Evolutionary conservation across 2,797 vertebrate species (phyloP).

Genomic region (Falco novaeseelandiae): DNA sequence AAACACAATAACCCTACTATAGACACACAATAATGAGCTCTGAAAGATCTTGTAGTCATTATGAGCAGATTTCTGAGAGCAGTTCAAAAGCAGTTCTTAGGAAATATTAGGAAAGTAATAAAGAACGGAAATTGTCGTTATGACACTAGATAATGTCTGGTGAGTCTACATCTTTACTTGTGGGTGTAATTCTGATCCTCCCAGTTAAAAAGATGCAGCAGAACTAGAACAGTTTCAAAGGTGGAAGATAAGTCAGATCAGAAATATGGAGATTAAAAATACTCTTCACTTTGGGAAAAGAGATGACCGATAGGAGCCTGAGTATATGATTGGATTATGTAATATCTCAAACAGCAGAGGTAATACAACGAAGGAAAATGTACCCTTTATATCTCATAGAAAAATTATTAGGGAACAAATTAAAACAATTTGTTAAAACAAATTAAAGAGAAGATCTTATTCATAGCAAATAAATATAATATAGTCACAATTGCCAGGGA

Average conservation of each 20-base stretch:
- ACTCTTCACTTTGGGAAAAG: not conserved
- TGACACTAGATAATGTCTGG: not conserved
- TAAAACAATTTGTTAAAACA: not conserved
- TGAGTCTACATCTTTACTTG: not conserved
- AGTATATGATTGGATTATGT: not conserved
- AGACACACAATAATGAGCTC: not conserved
- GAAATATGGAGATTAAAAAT: not conserved
- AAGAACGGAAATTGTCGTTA: not conserved
- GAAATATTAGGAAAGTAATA: conserved; percentile 24
- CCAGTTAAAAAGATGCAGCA: not conserved
- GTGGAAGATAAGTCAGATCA: not conserved
- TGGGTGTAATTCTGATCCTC: not conserved
- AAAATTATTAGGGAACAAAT: not conserved
- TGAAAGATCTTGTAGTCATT: conserved; percentile 14
- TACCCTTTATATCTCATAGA: not conserved
- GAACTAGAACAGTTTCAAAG: not conserved
- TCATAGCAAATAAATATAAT: not conserved
- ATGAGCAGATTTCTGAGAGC: conserved; percentile 31
- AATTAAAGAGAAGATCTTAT: not conserved
- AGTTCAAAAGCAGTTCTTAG: conserved; percentile 13
- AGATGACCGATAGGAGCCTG: not conserved
- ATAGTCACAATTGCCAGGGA: not conserved
- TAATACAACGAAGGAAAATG: not conserved
- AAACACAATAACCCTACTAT: not conserved
- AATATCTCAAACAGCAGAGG: not conserved